A percentile compares a stretch with the other conserved stretches of the same genome.
Evolutionary conservation across 2,888 invertebrate genomes (phyloP).

Genomic region (Caenorhabditis afra): DNA sequence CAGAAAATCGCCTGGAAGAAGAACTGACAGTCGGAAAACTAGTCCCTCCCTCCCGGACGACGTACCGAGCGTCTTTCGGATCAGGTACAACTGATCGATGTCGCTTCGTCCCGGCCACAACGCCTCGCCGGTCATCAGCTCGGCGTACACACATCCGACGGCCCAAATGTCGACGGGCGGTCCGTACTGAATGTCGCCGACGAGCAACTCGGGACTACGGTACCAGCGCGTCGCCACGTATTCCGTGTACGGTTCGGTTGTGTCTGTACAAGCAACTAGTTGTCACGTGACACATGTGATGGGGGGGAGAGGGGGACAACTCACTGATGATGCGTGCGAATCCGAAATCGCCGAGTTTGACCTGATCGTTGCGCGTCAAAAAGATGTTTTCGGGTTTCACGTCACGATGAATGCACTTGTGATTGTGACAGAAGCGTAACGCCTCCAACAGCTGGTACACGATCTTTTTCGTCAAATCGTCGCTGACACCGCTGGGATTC

Average conservation of each 20-base stretch:
- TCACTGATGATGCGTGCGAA: constrained; percentile 93
- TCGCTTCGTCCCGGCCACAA: constrained; percentile 99
- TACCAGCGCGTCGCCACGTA: constrained; percentile 99
- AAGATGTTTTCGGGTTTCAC: constrained; percentile 99
- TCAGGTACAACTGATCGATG: constrained; percentile 96
- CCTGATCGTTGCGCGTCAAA: constrained; percentile 91
- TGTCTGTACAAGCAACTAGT: constrained; percentile 84
- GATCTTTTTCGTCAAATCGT: constrained; percentile 91
- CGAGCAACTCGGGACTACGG: constrained; percentile 89
- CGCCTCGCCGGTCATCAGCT: constrained; percentile 85
- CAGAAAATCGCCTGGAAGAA: constrained; percentile 87
- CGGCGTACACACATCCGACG: constrained; percentile 86
- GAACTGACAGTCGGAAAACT: background rate
- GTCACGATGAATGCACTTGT: constrained; percentile 85
- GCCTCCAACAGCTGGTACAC: constrained; percentile 96
- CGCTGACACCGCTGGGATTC: constrained; percentile 90
- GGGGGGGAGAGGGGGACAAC: constrained; percentile 59
- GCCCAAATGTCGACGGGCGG: constrained; percentile 96
- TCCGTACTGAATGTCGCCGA: constrained; percentile 90
- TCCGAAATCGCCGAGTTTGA: constrained; percentile 98
- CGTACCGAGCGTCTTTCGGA: constrained; percentile 90
- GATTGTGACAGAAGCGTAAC: constrained; percentile 95
- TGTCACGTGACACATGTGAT: no score
- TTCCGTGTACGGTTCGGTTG: constrained; percentile 98
- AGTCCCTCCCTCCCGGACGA: no score